Evolutionary conservation across 2,113 vertebrate species (phyloP), one percentile per base, ranked within the genome.

Genomic region (Tautogolabrus adspersus): DNA sequence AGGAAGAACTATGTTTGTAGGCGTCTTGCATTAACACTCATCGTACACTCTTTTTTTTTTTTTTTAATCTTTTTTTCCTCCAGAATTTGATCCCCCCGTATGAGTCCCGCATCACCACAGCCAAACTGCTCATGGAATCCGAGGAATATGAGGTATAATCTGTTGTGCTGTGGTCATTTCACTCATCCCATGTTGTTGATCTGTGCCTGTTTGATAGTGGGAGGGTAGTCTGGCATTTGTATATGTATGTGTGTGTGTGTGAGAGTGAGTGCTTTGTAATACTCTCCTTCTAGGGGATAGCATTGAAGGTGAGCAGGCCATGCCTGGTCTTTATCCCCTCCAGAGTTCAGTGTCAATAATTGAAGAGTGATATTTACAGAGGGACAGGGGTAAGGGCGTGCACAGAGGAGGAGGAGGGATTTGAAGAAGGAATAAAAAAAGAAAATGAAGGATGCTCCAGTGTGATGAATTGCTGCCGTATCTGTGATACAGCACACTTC

Each of bases 81-180:
- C 88, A 94, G 83, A 89, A 69, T 55, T 77, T 80, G 23, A 77
- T 94, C 81, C 93, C 92, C n/a, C 82, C 83, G 0, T 95, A 93
- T 0, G 85, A 92, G 85, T 94, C 75, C 46, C 92, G 84, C 83
- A 92, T 94, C 88, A 94, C 90, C 42, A 87, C 92, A 1, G 77
- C 87, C 83, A 95, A 96, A 70, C 79, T 94, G 66, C 88, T 94
- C 57, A 91, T 83, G 4, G 92, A 93, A 88, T 87, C 78, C 0
- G 93, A 93, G 71, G 94, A 86, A 66, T 92, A 91, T 40, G 92
- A 94, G 93, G 91, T 94, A 89, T 88, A 79, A 58, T 49, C 47
- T 19, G 18, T 8, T 18, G 4, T 49, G 15, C 5, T 55, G 34
- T 42, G 40, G 51, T 46, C 26, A 69, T 6, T 18, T 18, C 67